Evolutionary conservation across 92 coral and sea anemone species (phyloP).

Genomic region (Porites divaricata): DNA sequence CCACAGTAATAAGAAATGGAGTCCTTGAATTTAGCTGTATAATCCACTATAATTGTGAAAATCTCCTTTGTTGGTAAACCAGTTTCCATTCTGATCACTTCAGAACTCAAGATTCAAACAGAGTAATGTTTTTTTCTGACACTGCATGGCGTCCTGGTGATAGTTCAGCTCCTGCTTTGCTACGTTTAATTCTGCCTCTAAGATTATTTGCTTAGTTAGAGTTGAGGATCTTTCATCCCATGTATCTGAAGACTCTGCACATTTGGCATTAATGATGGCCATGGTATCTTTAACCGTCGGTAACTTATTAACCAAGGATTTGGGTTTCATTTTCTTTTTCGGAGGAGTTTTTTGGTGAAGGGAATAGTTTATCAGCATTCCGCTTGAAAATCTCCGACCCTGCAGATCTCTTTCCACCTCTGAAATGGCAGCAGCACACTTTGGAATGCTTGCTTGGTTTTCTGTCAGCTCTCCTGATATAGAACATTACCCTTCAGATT

Average conservation of each 20-base stretch:
- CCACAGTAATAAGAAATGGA: constrained; percentile 38
- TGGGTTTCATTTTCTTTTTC: constrained; percentile 15
- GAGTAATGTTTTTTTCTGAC: constrained; percentile 29
- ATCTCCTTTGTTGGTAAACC: constrained; percentile 62
- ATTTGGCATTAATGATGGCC: constrained; percentile 14
- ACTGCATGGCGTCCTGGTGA: constrained; percentile 14
- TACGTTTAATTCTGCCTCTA: constrained; percentile 31
- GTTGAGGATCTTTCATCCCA: constrained; percentile 37
- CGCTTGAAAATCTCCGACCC: constrained; percentile 57
- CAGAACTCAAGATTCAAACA: constrained; percentile 12
- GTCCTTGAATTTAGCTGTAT: constrained; percentile 41
- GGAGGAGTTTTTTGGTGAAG: constrained; percentile 30
- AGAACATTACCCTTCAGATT: constrained; percentile 20
- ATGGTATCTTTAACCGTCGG: constrained; percentile 11
- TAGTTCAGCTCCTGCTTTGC: constrained; percentile 36
- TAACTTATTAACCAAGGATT: neutral
- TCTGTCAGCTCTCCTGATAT: constrained; percentile 21
- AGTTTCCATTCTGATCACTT: constrained; percentile 55
- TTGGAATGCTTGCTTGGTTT: constrained; percentile 36
- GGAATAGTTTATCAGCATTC: constrained; percentile 44
- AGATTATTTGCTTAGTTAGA: constrained; percentile 19
- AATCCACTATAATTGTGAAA: constrained; percentile 41
- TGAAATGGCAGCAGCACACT: constrained; percentile 40
- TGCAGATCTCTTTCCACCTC: neutral
- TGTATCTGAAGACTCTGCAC: constrained; percentile 35